Evolutionary conservation across 2,797 vertebrate species (phyloP).

Genomic region (Sparus aurata): DNA sequence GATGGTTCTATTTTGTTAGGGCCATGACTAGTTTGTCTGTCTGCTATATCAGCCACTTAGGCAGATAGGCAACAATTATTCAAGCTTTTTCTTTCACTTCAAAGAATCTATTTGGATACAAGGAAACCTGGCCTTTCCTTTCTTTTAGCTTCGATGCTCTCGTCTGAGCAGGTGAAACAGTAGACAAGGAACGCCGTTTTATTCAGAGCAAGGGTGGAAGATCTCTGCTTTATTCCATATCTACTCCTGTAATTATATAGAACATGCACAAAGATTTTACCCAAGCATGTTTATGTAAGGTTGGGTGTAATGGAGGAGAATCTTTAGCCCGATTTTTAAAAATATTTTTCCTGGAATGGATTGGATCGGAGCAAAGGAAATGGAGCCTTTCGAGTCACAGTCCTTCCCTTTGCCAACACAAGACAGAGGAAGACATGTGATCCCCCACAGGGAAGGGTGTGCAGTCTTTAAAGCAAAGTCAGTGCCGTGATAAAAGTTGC

Average conservation of each 20-base stretch:
- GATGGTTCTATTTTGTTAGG: constrained; percentile 22
- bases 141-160: neutral
- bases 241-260: neutral
- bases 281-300: neutral
- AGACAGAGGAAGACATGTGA: constrained; percentile 47
- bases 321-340: neutral
- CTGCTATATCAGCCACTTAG: neutral
- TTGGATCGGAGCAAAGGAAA: constrained; percentile 35
- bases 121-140: neutral
- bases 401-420: neutral
- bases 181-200: constrained; percentile 13
- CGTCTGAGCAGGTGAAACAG: constrained; percentile 5
- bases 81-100: constrained; percentile 7
- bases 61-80: neutral
- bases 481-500: no score
- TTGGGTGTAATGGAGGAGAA: neutral
- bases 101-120: neutral
- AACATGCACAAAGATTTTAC: neutral
- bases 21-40: constrained; percentile 18
- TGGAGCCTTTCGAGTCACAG: constrained; percentile 29
- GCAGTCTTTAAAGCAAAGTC: constrained; percentile 5
- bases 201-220: neutral
- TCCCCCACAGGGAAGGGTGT: constrained; percentile 8
- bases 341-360: neutral
- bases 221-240: neutral